Evolutionary conservation across 1,140 invertebrate species (phyloP).

Genomic region (Lepidurus arcticus): DNA sequence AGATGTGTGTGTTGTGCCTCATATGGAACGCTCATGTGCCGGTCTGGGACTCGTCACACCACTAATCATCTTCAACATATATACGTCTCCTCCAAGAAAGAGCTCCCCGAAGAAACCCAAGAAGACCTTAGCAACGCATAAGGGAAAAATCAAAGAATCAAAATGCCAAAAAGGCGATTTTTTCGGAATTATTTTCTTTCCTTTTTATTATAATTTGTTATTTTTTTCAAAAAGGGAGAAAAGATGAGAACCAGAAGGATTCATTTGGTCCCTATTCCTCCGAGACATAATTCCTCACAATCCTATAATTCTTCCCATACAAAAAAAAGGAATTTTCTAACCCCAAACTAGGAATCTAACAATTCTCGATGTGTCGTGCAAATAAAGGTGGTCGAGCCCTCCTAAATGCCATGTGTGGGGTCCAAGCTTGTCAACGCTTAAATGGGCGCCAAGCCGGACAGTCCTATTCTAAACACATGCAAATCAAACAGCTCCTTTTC

Average conservation of each 20-base stretch:
- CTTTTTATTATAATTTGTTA: too few relatives aligned
- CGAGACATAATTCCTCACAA: not conserved
- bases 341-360: not conserved
- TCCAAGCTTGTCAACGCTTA: not conserved
- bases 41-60: constrained; percentile 20
- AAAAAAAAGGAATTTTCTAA: not conserved
- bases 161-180: not conserved
- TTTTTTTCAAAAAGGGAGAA: not conserved
- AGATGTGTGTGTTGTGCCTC: constrained; percentile 9
- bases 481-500: not conserved
- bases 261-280: not conserved
- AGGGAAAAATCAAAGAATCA: not conserved
- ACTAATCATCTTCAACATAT: constrained; percentile 19
- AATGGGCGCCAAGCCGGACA: constrained; percentile 1
- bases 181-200: too few relatives aligned
- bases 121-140: not conserved
- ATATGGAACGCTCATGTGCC: constrained; percentile 18
- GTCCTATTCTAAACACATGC: constrained; percentile 21
- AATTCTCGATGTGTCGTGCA: not conserved
- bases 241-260: not conserved
- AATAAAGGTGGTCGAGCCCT: not conserved
- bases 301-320: not conserved
- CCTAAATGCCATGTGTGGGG: not conserved
- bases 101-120: not conserved
- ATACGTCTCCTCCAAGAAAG: not conserved